Evolutionary conservation across 2,888 invertebrate genomes (phyloP), one percentile per base, ranked within the genome.

Genomic region (Drosophila subsilvestris): DNA sequence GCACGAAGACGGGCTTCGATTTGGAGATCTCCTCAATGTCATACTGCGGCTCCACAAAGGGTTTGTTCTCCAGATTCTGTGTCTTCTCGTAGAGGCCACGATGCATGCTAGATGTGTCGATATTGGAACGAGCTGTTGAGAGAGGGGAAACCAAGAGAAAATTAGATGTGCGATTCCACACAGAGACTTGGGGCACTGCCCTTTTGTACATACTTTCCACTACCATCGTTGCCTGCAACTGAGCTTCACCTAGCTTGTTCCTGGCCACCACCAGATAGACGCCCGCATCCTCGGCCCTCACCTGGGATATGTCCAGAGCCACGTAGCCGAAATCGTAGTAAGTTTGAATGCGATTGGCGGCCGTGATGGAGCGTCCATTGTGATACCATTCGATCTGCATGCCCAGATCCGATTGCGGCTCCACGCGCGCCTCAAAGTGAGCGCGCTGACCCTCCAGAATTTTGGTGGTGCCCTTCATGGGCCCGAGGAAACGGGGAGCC

Each of bases 271-370:
- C 97, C 0, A 97, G 97, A 92, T 99, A 99, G 43, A 96, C 95
- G 57, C 99, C 99, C 74, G 96, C 95, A 93, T 99, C 98, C 90
- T 98, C 98, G 45, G 97, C 95, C 73, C 98, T 95, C 18, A 98
- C 98, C 92, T 96, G 97, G 67, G 97, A 93, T 83, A 99, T 98
- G 89, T 99, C 99, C 77, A 99, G 94, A 42, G 98, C 98, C 20
- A 99, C 98, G 90, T 98, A 98, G 67, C 99, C 99, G 93, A 99
- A 99, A 92, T 99, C 98, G 87, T 98, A 96, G 90, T 97, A 97
- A 9, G 97, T 97, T 92, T 98, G 98, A 90, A 98, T 99, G 80
- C 99, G 95, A 89, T 96, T 97, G 43, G 97, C 97, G 69, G 95
- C 95, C 90, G 96, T 96, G 68, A 99, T 95, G 72, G 97, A 95